These are phyloP conservation scores for Melitaea cinxia DNA, from an alignment of 1,140 invertebrate species.

Conservation along the genomic window DNA sequence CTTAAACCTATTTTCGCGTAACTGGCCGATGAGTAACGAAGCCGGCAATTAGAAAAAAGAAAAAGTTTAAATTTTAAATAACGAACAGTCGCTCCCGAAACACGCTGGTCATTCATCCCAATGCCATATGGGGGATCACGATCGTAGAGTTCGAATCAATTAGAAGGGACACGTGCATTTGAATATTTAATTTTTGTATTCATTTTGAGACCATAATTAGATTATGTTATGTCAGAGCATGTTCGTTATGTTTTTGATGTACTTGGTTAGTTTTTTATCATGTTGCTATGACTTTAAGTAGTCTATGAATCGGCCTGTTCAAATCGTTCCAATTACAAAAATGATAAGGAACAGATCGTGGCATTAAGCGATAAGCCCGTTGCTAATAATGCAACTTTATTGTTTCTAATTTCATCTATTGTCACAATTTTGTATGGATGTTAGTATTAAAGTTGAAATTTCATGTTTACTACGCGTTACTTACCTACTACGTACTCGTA, in stretches of 20 bases:
- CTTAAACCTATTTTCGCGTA: conserved; percentile 27
- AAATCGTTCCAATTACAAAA: too few species aligned
- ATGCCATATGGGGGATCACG: conserved; percentile 63
- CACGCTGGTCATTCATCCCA: conserved; percentile 73
- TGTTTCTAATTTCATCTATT: too few species aligned
- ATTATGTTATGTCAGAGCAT: conserved; percentile 8
- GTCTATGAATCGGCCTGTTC: too few species aligned
- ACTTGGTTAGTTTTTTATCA: neutral
- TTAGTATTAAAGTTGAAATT: too few species aligned
- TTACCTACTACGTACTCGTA: too few species aligned
- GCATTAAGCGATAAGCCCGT: too few species aligned
- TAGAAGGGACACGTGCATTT: conserved; percentile 51
- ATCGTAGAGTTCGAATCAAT: conserved; percentile 35
- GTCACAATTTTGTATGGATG: too few species aligned
- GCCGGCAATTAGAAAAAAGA: conserved; percentile 47
- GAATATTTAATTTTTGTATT: conserved; percentile 13
- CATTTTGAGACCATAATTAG: neutral
- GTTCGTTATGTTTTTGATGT: neutral
- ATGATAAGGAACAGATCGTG: too few species aligned
- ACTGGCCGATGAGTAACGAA: conserved; percentile 16
- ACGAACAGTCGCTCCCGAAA: conserved; percentile 59
- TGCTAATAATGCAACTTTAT: too few species aligned
- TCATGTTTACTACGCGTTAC: too few species aligned
- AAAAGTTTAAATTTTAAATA: conserved; percentile 55
- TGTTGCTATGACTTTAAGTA: too few species aligned